A percentile compares a stretch with the other conserved stretches of the same genome.
phyloP scores from a whole-genome alignment of 2,797 vertebrate genomes.

The Leptatherina wallacei region DNA sequence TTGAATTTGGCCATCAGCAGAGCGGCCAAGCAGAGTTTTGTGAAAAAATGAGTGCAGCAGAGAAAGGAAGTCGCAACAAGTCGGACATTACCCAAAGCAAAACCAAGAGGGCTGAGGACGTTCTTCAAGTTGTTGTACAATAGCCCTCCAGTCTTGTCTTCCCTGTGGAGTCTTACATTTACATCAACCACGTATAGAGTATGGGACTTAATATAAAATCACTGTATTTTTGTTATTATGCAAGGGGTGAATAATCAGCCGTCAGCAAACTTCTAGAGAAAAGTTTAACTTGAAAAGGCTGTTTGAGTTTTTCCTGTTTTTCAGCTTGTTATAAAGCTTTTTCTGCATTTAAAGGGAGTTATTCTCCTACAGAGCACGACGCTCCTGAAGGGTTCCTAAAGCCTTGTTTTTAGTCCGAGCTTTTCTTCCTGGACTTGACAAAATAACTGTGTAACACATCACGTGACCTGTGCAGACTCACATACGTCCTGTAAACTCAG shows the following conservation, averaged over 20 bases:
- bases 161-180: neutral
- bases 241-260: neutral
- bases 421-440: neutral
- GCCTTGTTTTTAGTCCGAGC: neutral
- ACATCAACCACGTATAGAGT: neutral
- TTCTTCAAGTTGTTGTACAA: constrained; percentile 57
- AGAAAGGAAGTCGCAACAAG: constrained; percentile 46
- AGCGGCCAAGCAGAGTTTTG: constrained; percentile 81
- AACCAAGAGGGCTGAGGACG: constrained; percentile 17
- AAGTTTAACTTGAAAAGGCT: neutral
- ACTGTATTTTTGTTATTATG: neutral
- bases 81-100: constrained; percentile 39
- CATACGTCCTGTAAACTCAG: too few species aligned
- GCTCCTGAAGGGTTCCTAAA: neutral
- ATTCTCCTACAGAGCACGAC: neutral
- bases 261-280: neutral
- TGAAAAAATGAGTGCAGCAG: constrained; percentile 34
- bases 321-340: neutral
- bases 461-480: neutral
- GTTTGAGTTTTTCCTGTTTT: neutral
- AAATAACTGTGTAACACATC: neutral
- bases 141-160: too few species aligned
- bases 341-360: neutral
- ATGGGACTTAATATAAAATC: neutral
- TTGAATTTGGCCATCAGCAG: constrained; percentile 90